Conservation (phyloP, 2,888 invertebrate species). For the Drosophila neotestacea region DNA sequence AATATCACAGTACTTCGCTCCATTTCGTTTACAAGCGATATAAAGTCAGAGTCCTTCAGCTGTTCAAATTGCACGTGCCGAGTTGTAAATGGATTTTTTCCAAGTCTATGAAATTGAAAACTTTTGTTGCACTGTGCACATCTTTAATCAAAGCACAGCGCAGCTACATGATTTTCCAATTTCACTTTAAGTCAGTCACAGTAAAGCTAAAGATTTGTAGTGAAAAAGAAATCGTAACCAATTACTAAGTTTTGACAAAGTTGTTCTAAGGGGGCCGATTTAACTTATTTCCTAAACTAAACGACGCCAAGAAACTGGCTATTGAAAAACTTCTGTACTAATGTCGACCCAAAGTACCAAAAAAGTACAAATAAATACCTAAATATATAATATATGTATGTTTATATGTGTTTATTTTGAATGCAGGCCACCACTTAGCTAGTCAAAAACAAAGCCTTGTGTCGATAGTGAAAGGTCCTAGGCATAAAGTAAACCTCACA, state of each 20-base stretch:
- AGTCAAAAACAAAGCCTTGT: constrained; percentile 61
- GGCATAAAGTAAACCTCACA: constrained; percentile 45
- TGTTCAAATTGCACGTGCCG: constrained; percentile 55
- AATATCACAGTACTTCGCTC: constrained; percentile 29
- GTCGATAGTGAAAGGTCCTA: constrained; percentile 72
- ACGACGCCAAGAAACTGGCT: neutral
- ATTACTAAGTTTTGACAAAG: constrained; percentile 12
- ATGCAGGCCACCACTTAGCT: constrained; percentile 48
- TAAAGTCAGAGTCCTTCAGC: constrained; percentile 1
- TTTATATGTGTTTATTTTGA: constrained; percentile 9
- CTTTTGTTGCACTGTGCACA: constrained; percentile 18
- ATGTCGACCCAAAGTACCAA: neutral
- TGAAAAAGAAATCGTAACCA: neutral
- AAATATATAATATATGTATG: constrained; percentile 1
- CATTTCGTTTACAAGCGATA: constrained; percentile 38
- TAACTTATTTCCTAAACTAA: neutral
- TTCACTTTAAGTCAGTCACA: neutral
- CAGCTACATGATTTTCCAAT: neutral
- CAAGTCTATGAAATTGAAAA: constrained; percentile 38
- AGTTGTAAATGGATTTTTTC: constrained; percentile 63
- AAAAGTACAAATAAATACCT: neutral
- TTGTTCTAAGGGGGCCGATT: constrained; percentile 4
- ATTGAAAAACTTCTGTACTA: neutral
- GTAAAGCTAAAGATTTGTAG: neutral
- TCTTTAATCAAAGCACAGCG: neutral